Percentiles rank a stretch among this genome's conserved stretches.
phyloP scores from a whole-genome alignment of 2,113 vertebrate species.

The Acanthisitta chloris region DNA sequence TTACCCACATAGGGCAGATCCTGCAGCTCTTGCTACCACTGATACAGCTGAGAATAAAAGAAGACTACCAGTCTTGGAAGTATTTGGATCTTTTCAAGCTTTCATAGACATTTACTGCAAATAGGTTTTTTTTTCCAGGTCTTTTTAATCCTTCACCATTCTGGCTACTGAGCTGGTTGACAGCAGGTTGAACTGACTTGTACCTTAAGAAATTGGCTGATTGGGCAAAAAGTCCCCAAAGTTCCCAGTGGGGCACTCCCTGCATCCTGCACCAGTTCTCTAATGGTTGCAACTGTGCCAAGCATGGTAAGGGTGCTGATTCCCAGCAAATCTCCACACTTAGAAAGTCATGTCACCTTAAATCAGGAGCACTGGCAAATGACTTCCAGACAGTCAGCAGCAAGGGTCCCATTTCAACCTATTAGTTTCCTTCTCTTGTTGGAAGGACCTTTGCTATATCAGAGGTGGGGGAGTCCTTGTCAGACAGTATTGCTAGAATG shows the following conservation, averaged over 20 bases:
- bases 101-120: neutral
- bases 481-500: neutral
- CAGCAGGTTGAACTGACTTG: neutral
- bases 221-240: neutral
- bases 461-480: neutral
- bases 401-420: neutral
- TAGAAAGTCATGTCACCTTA: neutral
- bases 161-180: neutral
- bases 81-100: neutral
- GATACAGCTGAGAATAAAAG: neutral
- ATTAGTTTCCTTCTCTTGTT: neutral
- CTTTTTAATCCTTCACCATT: neutral
- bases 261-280: neutral
- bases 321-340: neutral
- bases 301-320: neutral
- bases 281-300: fast-evolving
- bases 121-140: neutral
- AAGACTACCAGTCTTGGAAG: neutral
- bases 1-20: neutral
- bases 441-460: neutral
- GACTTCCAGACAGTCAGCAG: neutral
- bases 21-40: neutral
- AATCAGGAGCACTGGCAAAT: neutral
- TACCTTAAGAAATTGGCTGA: neutral
- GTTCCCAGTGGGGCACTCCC: neutral